Percentiles rank a stretch among this genome's conserved stretches.
phyloP scores from a whole-genome alignment of 2,888 invertebrate genomes.

The Drosophila flavopinicola region DNA sequence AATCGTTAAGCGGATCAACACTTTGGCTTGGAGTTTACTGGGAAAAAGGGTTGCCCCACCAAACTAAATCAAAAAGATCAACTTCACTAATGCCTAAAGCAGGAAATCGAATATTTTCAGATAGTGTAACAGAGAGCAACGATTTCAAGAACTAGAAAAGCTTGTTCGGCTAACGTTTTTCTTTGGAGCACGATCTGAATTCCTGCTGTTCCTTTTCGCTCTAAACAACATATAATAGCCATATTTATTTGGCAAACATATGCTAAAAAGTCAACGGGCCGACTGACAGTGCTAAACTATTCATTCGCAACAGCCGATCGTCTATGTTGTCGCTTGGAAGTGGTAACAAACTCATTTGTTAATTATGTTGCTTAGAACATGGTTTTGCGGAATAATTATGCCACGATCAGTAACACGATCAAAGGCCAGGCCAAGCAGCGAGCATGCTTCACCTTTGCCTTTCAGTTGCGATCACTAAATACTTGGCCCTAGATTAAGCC shows the following conservation, averaged over 20 bases:
- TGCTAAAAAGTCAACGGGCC: neutral
- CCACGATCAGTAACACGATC: constrained; percentile 79
- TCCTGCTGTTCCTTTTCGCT: no score
- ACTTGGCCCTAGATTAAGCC: constrained; percentile 63
- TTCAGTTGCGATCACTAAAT: constrained; percentile 70
- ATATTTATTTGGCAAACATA: neutral
- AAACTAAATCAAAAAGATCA: no score
- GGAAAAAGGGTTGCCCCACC: neutral
- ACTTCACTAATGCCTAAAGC: no score
- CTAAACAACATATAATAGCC: no score
- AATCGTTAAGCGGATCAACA: constrained; percentile 28
- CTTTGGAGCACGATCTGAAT: no score
- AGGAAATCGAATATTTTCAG: no score
- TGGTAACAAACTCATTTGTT: constrained; percentile 83
- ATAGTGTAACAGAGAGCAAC: no score
- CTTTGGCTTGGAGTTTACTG: neutral
- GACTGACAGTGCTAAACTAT: neutral
- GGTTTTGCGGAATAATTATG: constrained; percentile 67
- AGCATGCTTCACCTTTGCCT: constrained; percentile 58
- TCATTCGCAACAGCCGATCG: neutral
- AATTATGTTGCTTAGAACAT: constrained; percentile 82
- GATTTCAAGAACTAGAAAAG: no score
- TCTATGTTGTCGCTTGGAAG: constrained; percentile 61
- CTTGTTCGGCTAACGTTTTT: no score
- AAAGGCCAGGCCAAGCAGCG: constrained; percentile 65